A percentile compares a stretch with the other conserved stretches of the same genome.
Conservation (phyloP, 1,140 invertebrate species). For the Euwallacea fornicatus region DNA sequence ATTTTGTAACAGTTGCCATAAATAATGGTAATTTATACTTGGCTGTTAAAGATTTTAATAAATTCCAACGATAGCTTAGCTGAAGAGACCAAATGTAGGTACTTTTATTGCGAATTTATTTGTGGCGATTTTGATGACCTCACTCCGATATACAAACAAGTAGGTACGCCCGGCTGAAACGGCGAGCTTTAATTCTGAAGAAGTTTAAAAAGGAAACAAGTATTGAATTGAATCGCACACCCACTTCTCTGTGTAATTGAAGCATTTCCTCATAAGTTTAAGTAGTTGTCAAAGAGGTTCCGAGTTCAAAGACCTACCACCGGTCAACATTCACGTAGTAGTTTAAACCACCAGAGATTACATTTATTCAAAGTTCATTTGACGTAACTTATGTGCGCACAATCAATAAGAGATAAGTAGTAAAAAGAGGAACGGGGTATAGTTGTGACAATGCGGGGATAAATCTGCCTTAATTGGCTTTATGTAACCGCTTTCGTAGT, state of each 20-base stretch:
- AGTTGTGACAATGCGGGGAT: slow-evolving; percentile 3
- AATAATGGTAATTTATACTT: slow-evolving; percentile 19
- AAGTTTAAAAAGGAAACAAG: neutral
- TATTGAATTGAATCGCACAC: neutral
- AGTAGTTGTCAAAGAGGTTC: neutral
- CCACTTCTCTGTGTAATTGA: neutral
- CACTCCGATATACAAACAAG: neutral
- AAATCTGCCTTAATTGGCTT: neutral
- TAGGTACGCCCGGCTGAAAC: too few species aligned
- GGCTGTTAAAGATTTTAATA: slow-evolving; percentile 8
- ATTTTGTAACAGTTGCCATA: slow-evolving; percentile 18
- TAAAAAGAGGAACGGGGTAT: neutral
- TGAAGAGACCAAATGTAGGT: neutral
- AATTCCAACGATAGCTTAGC: neutral
- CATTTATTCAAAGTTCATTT: slow-evolving; percentile 6
- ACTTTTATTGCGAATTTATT: neutral
- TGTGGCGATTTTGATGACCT: neutral
- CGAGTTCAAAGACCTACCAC: neutral
- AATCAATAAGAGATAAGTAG: slow-evolving; percentile 4
- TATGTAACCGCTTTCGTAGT: neutral
- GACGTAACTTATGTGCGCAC: neutral
- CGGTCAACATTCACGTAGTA: too few species aligned
- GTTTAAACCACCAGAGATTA: neutral
- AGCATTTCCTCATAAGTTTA: neutral
- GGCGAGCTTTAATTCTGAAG: neutral